Evolutionary conservation across 2,888 invertebrate genomes (phyloP).

Genomic region (Tipula confusa): DNA sequence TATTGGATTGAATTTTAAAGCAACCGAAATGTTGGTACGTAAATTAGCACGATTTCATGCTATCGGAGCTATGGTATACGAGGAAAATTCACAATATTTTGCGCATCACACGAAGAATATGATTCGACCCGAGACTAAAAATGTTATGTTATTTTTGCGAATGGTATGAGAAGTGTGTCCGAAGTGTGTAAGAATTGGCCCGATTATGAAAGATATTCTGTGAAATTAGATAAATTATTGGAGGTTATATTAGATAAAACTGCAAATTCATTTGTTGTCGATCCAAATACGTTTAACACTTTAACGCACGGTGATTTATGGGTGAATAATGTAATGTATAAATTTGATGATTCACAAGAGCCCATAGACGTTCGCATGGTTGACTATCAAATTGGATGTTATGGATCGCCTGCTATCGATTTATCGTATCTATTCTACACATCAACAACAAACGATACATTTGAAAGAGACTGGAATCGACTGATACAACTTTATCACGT

Average conservation of each 20-base stretch:
- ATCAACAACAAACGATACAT: neutral
- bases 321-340: conserved; percentile 48
- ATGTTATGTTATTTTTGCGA: neutral
- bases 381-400: neutral
- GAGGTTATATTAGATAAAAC: neutral
- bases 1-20: neutral
- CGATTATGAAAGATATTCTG: neutral
- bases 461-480: neutral
- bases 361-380: conserved; percentile 41
- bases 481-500: neutral
- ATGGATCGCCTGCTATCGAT: neutral
- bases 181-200: neutral
- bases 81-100: neutral
- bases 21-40: neutral
- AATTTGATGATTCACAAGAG: conserved; percentile 41
- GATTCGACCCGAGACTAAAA: neutral
- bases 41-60: conserved; percentile 8
- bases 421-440: neutral
- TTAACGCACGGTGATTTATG: conserved; percentile 47
- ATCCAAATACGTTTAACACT: neutral
- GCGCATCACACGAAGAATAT: neutral
- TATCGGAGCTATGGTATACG: neutral
- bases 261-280: neutral
- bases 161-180: neutral
- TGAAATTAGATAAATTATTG: neutral